Evolutionary conservation across 2,113 vertebrate species (phyloP), one percentile per base, ranked within the genome.

Genomic region (Seriola quinqueradiata): DNA sequence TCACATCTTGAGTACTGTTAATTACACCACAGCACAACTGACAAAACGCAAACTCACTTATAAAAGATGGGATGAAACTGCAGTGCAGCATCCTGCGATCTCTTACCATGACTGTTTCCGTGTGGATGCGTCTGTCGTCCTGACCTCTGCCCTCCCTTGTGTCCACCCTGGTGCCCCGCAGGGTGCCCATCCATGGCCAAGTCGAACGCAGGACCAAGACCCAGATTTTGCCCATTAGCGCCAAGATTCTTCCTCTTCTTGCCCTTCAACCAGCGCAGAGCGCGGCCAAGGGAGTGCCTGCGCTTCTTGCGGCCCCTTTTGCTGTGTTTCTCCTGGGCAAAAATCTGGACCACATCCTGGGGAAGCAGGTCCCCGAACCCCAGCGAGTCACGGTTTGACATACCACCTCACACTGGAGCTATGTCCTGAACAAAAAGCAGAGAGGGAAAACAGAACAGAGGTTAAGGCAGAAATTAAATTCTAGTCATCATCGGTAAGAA

Each of bases 271-370:
- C 93, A 94, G 75, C 83, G 85, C 66, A 94, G 75, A 54, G 94
- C 94, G 0, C 89, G 87, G 4, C 87, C 77, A 34, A 93, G 76
- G n/a, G 94, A 89, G 68, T 75, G 91, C n/a, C 82, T 90, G 63
- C 91, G 92, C 89, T 94, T 96, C 91, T 96, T 95, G 77, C 92
- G 94, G 50, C 94, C 93, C 83, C 83, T 90, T 83, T 89, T 95
- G 71, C 77, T 68, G 76, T 92, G 92, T 55, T 91, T 91, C 57
- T 95, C 94, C 46, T 94, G 88, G 67, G 91, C 91, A 78, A 95
- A 93, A 46, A 96, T 89, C 82, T 96, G 92, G 10, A 96, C 96
- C 75, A 96, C 90, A 46, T 96, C 95, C 90, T 93, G 95, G 93
- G 96, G 96, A 79, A 96, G 89, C 86, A 92, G 84, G 8, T 95